Evolutionary conservation across 1,140 invertebrate species (phyloP).

Genomic region (Harpegnathos saltator): DNA sequence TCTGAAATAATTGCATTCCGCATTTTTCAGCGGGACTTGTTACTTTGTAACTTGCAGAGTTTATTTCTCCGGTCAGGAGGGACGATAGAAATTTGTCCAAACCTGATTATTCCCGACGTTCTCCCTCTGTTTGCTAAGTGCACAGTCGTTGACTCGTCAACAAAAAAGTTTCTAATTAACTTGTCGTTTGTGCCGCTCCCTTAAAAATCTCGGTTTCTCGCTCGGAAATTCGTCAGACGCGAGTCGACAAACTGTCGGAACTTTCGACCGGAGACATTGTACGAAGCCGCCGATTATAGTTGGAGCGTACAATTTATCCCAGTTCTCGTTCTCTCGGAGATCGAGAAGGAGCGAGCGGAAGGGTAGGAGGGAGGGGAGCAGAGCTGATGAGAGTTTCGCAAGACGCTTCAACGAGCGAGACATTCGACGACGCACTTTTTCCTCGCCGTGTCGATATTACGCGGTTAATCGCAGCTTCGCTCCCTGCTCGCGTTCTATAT

Average conservation of each 20-base stretch:
- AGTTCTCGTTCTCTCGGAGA: slow-evolving; percentile 8
- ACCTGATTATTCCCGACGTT: neutral
- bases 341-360: neutral
- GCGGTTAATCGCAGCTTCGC: neutral
- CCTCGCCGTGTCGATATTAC: neutral
- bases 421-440: neutral
- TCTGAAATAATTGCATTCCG: slow-evolving; percentile 15
- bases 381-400: neutral
- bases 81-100: slow-evolving; percentile 21
- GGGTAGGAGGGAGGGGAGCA: too few species aligned
- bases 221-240: neutral
- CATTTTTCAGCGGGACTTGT: neutral
- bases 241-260: neutral
- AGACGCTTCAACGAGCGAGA: neutral
- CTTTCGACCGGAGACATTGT: slow-evolving; percentile 7
- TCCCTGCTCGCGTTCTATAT: neutral
- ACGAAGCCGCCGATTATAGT: slow-evolving; percentile 4
- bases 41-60: neutral
- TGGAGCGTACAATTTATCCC: slow-evolving; percentile 26
- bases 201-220: neutral
- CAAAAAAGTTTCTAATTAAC: slow-evolving; percentile 38
- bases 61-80: neutral
- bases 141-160: neutral
- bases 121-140: neutral
- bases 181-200: slow-evolving; percentile 30